Evolutionary conservation across 2,797 vertebrate genomes (phyloP).

Genomic region (Sebastes elongatus): DNA sequence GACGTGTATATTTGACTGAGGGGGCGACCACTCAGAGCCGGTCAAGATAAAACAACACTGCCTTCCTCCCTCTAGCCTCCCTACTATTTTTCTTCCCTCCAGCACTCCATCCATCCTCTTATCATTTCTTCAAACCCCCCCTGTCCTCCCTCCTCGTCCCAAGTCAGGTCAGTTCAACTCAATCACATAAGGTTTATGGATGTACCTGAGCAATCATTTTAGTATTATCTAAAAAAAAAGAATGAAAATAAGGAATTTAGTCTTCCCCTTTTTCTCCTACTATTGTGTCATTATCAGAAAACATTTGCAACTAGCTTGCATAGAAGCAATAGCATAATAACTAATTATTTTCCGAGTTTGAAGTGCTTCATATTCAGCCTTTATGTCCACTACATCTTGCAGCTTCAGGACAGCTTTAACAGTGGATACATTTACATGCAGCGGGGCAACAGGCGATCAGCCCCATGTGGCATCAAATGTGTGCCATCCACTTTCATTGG

Average conservation of each 20-base stretch:
- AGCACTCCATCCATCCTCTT: slow-evolving; percentile 11
- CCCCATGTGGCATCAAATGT: neutral
- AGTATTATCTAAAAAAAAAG: neutral
- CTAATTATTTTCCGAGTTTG: neutral
- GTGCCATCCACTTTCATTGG: neutral
- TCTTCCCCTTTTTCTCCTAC: neutral
- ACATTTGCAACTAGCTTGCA: neutral
- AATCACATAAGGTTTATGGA: neutral
- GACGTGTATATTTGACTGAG: slow-evolving; percentile 64
- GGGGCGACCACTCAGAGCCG: slow-evolving; percentile 62
- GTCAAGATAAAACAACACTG: slow-evolving; percentile 70
- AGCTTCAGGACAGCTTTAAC: neutral
- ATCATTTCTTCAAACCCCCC: slow-evolving; percentile 23
- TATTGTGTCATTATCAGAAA: neutral
- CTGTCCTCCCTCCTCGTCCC: neutral
- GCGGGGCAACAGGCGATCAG: neutral
- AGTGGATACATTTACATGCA: neutral
- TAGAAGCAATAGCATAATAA: neutral
- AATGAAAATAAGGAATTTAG: neutral
- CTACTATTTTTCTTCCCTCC: neutral
- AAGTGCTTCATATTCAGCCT: neutral
- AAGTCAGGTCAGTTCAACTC: slow-evolving; percentile 11
- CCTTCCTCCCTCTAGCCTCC: slow-evolving; percentile 18
- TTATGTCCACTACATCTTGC: neutral
- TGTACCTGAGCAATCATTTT: neutral